Evolutionary conservation across 2,888 invertebrate species (phyloP), one percentile per base, ranked within the genome.

Genomic region (Clepsis dumicolana): DNA sequence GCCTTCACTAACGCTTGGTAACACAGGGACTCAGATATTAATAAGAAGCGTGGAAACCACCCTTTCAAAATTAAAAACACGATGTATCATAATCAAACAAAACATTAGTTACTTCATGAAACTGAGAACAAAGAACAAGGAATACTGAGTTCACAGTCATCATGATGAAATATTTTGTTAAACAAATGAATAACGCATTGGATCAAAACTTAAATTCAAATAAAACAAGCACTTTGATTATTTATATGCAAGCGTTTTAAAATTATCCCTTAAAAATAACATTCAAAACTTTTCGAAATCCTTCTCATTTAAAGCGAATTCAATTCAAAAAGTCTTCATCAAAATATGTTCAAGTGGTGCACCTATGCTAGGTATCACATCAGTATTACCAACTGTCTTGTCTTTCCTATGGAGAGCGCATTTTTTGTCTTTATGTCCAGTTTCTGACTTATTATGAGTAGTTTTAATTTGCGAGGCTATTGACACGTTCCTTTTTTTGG

Each of bases 381-480:
- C 79, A 53, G 78, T 78, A 65, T 85, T 85, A 73, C 84, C 85
- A n/a, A 82, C 79, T 64, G 79, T 82, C 64, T 87, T 88, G 25
- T 88, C 84, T 80, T 91, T 89, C 65, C 85, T 89, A 75, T 86
- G 87, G 73, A 89, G 79, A 35, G 80, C 82, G 76, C 91, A 89
- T 79, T 89, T 89, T 77, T 91, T 90, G 48, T 85, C 82, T 77
- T 92, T 92, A 12, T 87, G 85, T 71, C 90, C 89, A 44, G 82
- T 89, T 76, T 91, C 92, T 4, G 91, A 93, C 83, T 92, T 92
- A 70, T 93, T 93, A 63, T 92, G 90, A 24, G 86, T 91, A 66
- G 86, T 89, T 77, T 93, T 93, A 71, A 92, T 86, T 83, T 91
- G 92, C 1, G 87, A 80, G 7, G 90, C 83, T 74, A 93, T 79